Evolutionary conservation across 1,140 invertebrate genomes (phyloP), one percentile per base, ranked within the genome.

Genomic region (Phortica variegata): DNA sequence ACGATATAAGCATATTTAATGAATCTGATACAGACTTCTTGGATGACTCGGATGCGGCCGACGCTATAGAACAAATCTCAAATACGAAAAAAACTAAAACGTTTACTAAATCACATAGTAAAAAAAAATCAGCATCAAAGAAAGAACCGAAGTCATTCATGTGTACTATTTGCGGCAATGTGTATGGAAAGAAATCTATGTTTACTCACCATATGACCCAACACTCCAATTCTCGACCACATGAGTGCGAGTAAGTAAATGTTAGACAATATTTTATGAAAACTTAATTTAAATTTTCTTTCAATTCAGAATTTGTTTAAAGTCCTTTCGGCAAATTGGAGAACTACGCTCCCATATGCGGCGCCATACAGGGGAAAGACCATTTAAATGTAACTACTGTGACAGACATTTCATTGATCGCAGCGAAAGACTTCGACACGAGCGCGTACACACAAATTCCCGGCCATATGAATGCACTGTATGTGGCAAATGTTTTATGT

Each of bases 401-500:
- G 66, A 73, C 3, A 60, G 71, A 0, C 59, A 65, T 23, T 74
- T 74, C 20, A 71, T 65, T 20, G 71, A 74, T 26, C 60, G 71
- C 1, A 74, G 71, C 42, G 71, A 71, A 36, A 56, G 61, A 34
- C 49, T 65, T 13, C 53, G 66, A 7, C 71, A 74, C 34, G 71
- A 74, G 26, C 51, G 70, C 8, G 81, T 83, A 17, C 81, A 83
- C 58, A 82, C 81, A 5, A 82, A 82, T 45, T 80, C 81, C 12
- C 61, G 82, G 7, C 82, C 82, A 0, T 83, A 81, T 47, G 79
- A 78, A 49, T 83, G 82, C 53, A 71, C 69, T 13, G 79, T 79
- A 50, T 83, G 82, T 52, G 81, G 79, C 1, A 82, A 82, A 54
- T 78, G 80, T 3, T 83, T 83, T 40, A 81, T 79, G n/a, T 80